Conservation (phyloP, 1,140 invertebrate species). For the Cydia splendana region DNA sequence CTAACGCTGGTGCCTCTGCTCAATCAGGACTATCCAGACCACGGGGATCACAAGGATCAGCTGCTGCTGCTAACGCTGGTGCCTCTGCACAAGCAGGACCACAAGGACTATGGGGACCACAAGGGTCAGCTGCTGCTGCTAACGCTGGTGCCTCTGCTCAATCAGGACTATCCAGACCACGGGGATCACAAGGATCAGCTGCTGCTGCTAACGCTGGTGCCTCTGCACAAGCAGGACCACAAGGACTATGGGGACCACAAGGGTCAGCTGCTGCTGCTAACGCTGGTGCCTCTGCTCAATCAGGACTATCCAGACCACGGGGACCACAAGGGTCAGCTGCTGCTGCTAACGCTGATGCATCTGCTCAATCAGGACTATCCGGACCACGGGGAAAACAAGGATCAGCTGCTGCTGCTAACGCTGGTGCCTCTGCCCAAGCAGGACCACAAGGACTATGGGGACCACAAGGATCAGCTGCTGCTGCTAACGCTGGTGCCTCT, state of each 20-base stretch:
- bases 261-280: slow-evolving; percentile 3
- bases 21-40: too few species aligned
- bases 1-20: too few species aligned
- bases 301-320: background rate
- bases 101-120: background rate
- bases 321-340: background rate
- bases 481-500: background rate
- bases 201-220: too few species aligned
- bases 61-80: too few species aligned
- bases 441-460: background rate
- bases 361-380: slow-evolving; percentile 21
- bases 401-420: background rate
- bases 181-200: too few species aligned
- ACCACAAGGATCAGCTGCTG: background rate
- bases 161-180: too few species aligned
- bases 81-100: background rate
- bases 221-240: background rate
- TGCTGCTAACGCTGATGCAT: background rate
- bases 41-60: too few species aligned
- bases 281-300: background rate
- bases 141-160: background rate
- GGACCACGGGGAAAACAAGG: slow-evolving; percentile 33
- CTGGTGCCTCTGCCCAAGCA: background rate
- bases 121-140: background rate
- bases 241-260: slow-evolving; percentile 26